phyloP scores from a whole-genome alignment of 1,140 invertebrate species.

The Cydia strobilella region DNA sequence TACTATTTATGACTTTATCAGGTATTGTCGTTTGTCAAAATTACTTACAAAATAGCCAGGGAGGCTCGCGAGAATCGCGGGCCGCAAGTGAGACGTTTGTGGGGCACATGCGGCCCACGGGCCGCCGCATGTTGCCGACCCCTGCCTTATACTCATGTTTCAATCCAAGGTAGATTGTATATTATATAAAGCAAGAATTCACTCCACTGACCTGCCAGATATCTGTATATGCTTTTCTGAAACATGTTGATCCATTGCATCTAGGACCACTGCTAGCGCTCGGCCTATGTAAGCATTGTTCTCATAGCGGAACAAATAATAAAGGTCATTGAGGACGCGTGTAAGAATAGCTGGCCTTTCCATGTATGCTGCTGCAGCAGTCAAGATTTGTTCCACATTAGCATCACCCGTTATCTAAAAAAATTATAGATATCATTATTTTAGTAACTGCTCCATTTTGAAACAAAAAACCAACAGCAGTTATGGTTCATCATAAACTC shows the following conservation, averaged over 20 bases:
- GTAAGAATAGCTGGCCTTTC: constrained; percentile 89
- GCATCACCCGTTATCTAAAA: constrained; percentile 92
- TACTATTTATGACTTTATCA: no score
- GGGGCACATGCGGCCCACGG: no score
- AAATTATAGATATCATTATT: neutral
- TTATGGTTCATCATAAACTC: constrained; percentile 52
- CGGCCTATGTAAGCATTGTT: constrained; percentile 86
- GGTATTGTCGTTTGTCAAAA: no score
- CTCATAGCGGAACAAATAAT: constrained; percentile 92
- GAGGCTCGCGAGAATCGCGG: no score
- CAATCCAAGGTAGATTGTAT: neutral
- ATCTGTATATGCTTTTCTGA: constrained; percentile 94
- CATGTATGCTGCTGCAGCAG: constrained; percentile 89
- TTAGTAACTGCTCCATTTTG: constrained; percentile 14
- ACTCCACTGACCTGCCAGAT: constrained; percentile 87
- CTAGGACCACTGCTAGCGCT: constrained; percentile 88
- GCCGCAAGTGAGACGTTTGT: no score
- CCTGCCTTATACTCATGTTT: neutral
- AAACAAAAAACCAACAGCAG: constrained; percentile 14
- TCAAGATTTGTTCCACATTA: constrained; percentile 93
- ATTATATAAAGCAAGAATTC: neutral
- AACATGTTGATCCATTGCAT: constrained; percentile 92
- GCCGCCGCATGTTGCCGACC: no score
- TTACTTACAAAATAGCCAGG: no score
- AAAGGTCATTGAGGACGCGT: constrained; percentile 94